Evolutionary conservation across 2,888 invertebrate genomes (phyloP).

Genomic region (Taenaris catops): DNA sequence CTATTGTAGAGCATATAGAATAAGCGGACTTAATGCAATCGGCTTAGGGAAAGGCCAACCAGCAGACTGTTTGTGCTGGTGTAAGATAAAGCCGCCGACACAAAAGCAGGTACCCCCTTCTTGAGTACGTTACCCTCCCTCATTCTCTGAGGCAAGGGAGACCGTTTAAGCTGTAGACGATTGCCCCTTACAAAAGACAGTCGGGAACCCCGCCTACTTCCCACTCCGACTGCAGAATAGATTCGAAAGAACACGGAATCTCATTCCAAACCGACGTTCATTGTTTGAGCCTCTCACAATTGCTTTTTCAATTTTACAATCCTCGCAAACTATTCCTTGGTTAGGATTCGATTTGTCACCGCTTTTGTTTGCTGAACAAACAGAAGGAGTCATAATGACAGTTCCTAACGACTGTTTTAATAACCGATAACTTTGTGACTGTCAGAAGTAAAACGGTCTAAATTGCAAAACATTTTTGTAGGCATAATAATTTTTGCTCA

Average conservation of each 20-base stretch:
- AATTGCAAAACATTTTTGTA: background rate
- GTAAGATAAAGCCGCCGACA: slow-evolving; percentile 54
- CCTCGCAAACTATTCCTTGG: slow-evolving; percentile 37
- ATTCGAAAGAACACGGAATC: slow-evolving; percentile 65
- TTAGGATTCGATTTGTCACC: slow-evolving; percentile 27
- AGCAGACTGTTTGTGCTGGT: slow-evolving; percentile 45
- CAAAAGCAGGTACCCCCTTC: slow-evolving; percentile 48
- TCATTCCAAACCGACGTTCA: slow-evolving; percentile 51
- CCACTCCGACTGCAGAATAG: slow-evolving; percentile 46
- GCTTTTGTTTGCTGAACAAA: slow-evolving; percentile 17
- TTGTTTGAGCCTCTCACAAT: slow-evolving; percentile 63
- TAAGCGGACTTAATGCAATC: slow-evolving; percentile 47
- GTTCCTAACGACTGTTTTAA: slow-evolving; percentile 7
- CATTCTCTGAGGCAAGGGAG: slow-evolving; percentile 34
- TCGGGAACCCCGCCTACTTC: slow-evolving; percentile 33
- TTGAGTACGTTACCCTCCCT: slow-evolving; percentile 24
- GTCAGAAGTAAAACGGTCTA: background rate
- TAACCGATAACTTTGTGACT: slow-evolving; percentile 4
- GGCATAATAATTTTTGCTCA: no score
- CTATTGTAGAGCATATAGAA: slow-evolving; percentile 2
- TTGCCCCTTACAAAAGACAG: slow-evolving; percentile 64
- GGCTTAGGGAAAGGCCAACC: slow-evolving; percentile 37
- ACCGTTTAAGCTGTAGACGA: slow-evolving; percentile 60
- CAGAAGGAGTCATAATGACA: slow-evolving; percentile 5
- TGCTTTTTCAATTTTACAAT: slow-evolving; percentile 58